phyloP scores from a whole-genome alignment of 2,888 invertebrate species.

The Nymphalis polychloros region DNA sequence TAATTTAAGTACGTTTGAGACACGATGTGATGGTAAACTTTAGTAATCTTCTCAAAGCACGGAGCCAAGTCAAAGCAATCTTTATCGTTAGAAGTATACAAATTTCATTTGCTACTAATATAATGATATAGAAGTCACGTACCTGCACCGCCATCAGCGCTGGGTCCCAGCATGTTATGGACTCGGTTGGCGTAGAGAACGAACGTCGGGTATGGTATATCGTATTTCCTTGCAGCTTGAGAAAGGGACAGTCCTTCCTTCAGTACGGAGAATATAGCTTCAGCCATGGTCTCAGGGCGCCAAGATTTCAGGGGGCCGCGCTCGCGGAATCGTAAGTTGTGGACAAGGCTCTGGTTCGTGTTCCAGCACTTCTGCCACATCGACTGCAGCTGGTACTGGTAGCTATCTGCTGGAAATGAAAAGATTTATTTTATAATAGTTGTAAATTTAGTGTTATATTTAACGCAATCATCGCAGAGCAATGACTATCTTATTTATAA shows the following conservation, averaged over 20 bases:
- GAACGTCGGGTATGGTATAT: slow-evolving; percentile 97
- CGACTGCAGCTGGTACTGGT: slow-evolving; percentile 96
- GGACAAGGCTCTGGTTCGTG: slow-evolving; percentile 94
- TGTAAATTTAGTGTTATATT: not conserved
- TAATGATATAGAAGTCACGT: slow-evolving; percentile 57
- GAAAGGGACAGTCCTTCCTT: slow-evolving; percentile 94
- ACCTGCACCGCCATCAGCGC: slow-evolving; percentile 94
- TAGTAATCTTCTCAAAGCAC: no score
- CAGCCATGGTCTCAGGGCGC: slow-evolving; percentile 97
- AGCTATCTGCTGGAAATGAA: slow-evolving; percentile 90
- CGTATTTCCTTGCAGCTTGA: slow-evolving; percentile 95
- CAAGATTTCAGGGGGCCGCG: slow-evolving; percentile 95
- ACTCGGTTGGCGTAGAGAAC: slow-evolving; percentile 95
- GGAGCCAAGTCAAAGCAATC: no score
- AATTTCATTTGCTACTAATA: slow-evolving; percentile 46
- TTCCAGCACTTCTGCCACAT: slow-evolving; percentile 99
- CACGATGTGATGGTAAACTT: no score
- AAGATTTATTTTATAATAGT: slow-evolving; percentile 36
- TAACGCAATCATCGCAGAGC: not conserved
- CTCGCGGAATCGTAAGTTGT: slow-evolving; percentile 94
- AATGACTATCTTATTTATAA: slow-evolving; percentile 19
- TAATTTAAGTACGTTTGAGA: no score
- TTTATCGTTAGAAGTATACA: slow-evolving; percentile 10
- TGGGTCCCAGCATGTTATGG: slow-evolving; percentile 96
- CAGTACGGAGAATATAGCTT: slow-evolving; percentile 95